Evolutionary conservation across 1,140 invertebrate species (phyloP), one percentile per base, ranked within the genome.

Genomic region (Euura lappo): DNA sequence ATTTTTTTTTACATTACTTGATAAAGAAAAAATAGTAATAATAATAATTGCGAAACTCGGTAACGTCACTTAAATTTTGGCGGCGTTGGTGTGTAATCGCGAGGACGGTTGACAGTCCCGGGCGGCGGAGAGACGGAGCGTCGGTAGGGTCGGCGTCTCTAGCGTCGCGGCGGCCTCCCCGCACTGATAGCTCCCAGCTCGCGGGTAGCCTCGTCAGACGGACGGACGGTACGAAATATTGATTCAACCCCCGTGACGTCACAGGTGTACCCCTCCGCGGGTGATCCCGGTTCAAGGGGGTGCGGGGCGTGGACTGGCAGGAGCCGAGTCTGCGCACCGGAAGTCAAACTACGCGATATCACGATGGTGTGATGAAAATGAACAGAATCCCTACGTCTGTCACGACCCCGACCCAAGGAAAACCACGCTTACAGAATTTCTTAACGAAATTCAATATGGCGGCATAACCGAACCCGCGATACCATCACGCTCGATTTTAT

Each of bases 161-260:
- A 80, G 81, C 84, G 84, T 86, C 80, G 81, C 83, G 82, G 83
- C 81, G 83, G 81, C 85, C 81, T 86, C 83, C 84, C 84, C 84
- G 85, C 83, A 87, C 85, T 87, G 85, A 87, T 76, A 78, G 70
- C 73, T 74, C 78, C 81, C 74, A 79, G 72, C 75, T 65, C 70
- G 70, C 70, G 42, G 66, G 11, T 42, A 28, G 66, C 44, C 28
- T 68, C 66, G 13, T 44, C 66, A 28, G 71, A 72, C 68, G 71
- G 72, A 76, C 75, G 78, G 76, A 81, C 70, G 74, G 78, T 77
- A 76, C 79, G 76, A 73, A 79, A 82, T 86, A 86, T 86, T 85
- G 85, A 86, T 86, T 86, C 80, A 74, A 77, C 71, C 13, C 71
- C 66, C 6, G 66, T 68, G 66, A 68, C 66, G 66, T 68, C 66